Conservation (phyloP, 2,888 invertebrate species). For the Euplagia quadripunctaria region DNA sequence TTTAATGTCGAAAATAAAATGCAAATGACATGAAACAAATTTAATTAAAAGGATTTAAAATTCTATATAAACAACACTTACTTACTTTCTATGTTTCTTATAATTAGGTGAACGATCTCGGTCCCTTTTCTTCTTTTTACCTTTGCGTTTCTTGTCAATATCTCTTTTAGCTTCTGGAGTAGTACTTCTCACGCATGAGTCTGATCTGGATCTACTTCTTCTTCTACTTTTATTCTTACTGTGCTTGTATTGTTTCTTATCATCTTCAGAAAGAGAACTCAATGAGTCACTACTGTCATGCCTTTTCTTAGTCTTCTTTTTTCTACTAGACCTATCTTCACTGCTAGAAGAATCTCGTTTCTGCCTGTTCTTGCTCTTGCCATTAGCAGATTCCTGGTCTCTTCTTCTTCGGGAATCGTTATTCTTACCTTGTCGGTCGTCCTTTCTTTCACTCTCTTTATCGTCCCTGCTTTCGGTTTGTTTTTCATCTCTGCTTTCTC, state of each 20-base stretch:
- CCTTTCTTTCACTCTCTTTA: neutral
- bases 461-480: neutral
- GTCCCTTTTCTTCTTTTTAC: constrained; percentile 85
- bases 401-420: constrained; percentile 49
- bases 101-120: constrained; percentile 84
- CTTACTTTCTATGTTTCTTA: constrained; percentile 82
- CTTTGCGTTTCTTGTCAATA: constrained; percentile 87
- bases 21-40: constrained; percentile 13
- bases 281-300: constrained; percentile 68
- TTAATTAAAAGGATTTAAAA: constrained; percentile 18
- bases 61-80: constrained; percentile 27
- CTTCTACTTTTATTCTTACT: constrained; percentile 52
- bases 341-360: constrained; percentile 61
- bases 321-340: constrained; percentile 54
- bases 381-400: constrained; percentile 61
- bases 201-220: constrained; percentile 62
- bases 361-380: constrained; percentile 52
- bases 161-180: constrained; percentile 79
- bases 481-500: constrained; percentile 3
- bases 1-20: neutral
- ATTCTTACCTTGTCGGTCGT: constrained; percentile 22
- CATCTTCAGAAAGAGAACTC: constrained; percentile 65
- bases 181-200: constrained; percentile 69
- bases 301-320: constrained; percentile 58
- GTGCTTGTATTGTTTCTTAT: constrained; percentile 48